Conservation (phyloP, 2,797 vertebrate genomes). For the Aldrovandia affinis region DNA sequence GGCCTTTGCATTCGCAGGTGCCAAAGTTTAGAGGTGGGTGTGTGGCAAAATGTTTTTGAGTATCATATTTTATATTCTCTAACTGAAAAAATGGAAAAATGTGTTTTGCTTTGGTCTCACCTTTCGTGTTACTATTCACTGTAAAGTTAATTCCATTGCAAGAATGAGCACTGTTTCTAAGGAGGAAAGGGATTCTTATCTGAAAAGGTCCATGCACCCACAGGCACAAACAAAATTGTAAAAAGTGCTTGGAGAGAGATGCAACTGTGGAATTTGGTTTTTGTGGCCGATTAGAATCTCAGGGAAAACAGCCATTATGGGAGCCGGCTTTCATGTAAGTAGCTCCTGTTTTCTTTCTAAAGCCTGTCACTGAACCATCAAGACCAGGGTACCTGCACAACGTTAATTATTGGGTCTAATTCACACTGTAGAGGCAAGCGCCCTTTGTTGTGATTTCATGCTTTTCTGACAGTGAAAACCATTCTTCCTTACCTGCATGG, state of each 20-base stretch:
- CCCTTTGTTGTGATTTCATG: constrained; percentile 63
- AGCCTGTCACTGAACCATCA: constrained; percentile 72
- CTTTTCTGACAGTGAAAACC: constrained; percentile 59
- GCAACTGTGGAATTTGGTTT: constrained; percentile 51
- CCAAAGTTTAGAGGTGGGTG: not conserved
- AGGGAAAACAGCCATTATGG: constrained; percentile 62
- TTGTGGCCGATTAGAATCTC: constrained; percentile 66
- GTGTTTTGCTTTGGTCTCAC: not conserved
- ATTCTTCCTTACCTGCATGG: constrained; percentile 60
- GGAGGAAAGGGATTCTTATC: constrained; percentile 10
- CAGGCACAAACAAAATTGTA: not conserved
- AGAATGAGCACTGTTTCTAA: constrained; percentile 3
- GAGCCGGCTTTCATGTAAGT: constrained; percentile 66
- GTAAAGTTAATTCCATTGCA: not conserved
- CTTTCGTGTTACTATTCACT: not conserved
- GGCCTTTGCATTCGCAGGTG: not conserved
- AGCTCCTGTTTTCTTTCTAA: constrained; percentile 60
- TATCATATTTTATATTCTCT: not conserved
- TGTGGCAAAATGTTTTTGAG: not conserved
- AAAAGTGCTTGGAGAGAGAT: constrained; percentile 25
- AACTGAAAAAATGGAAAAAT: not conserved
- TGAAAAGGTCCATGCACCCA: not conserved
- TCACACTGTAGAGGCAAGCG: constrained; percentile 60
- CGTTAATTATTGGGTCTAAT: constrained; percentile 71
- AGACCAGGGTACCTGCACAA: constrained; percentile 74